Evolutionary conservation across 2,888 invertebrate genomes (phyloP).

Genomic region (Nowickia ferox): DNA sequence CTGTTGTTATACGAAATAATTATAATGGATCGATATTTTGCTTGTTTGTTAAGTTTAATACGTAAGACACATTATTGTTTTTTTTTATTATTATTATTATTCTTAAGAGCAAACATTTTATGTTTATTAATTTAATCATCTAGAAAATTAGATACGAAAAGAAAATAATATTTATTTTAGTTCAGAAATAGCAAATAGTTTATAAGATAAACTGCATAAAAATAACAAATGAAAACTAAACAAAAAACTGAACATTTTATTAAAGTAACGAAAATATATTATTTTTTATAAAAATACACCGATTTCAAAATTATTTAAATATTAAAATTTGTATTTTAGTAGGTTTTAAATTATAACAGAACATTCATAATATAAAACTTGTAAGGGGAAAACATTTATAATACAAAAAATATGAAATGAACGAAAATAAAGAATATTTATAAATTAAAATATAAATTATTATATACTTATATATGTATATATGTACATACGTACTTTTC

Average conservation of each 20-base stretch:
- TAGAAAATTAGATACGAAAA: conserved; percentile 82
- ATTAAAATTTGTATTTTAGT: conserved; percentile 25
- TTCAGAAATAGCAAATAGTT: conserved; percentile 77
- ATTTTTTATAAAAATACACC: conserved; percentile 19
- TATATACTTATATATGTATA: not conserved
- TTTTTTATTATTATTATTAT: conserved; percentile 51
- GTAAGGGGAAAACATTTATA: conserved; percentile 51
- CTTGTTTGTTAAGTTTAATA: conserved; percentile 54
- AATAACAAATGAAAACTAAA: conserved; percentile 15
- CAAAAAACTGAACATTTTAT: conserved; percentile 9
- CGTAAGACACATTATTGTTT: conserved; percentile 70
- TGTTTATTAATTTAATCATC: conserved; percentile 80
- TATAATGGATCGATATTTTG: conserved; percentile 60
- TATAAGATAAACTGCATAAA: conserved; percentile 56
- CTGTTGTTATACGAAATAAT: conserved; percentile 59
- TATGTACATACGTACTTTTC: conserved; percentile 12
- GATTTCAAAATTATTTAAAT: conserved; percentile 45
- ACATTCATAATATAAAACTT: conserved; percentile 47
- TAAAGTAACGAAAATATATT: not conserved
- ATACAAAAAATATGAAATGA: conserved; percentile 31
- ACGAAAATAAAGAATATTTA: conserved; percentile 74
- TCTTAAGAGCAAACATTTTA: conserved; percentile 72
- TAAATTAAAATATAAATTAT: conserved; percentile 20
- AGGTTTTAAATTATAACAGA: conserved; percentile 19
- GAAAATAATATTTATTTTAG: conserved; percentile 77